These are phyloP conservation scores for Acanthurus lineatus DNA, from an alignment of 2,797 vertebrate species.

Conservation along the genomic window DNA sequence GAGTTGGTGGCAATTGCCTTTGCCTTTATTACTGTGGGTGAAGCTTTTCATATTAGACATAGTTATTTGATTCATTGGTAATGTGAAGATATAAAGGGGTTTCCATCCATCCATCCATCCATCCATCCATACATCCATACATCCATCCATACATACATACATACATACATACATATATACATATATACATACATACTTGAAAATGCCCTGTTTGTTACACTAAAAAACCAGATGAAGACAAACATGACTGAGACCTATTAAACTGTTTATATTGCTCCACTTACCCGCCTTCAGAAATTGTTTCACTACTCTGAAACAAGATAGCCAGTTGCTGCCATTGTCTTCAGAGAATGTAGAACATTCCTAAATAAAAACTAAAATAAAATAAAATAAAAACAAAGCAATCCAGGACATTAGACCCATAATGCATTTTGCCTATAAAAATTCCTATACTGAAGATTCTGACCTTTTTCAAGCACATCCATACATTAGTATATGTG, in stretches of 20 bases:
- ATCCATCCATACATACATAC: too few species aligned
- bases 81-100: too few species aligned
- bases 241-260: neutral
- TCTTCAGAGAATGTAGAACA: neutral
- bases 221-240: neutral
- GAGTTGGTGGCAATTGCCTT: too few species aligned
- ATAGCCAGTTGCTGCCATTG: neutral
- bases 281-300: neutral
- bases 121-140: too few species aligned
- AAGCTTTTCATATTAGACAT: neutral
- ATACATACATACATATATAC: too few species aligned
- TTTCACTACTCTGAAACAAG: neutral
- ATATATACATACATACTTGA: neutral
- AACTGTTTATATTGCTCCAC: too few species aligned
- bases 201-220: neutral
- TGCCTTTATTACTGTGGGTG: too few species aligned
- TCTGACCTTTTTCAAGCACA: constrained; percentile 2
- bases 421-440: neutral
- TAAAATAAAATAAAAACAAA: neutral
- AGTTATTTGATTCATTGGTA: neutral
- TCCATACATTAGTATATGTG: neutral
- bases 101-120: neutral
- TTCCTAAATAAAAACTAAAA: too few species aligned
- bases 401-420: neutral
- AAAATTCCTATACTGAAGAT: neutral